A percentile compares a stretch with the other conserved stretches of the same genome.
Conservation (phyloP, 2,797 vertebrate species). For the Anniella stebbinsi region DNA sequence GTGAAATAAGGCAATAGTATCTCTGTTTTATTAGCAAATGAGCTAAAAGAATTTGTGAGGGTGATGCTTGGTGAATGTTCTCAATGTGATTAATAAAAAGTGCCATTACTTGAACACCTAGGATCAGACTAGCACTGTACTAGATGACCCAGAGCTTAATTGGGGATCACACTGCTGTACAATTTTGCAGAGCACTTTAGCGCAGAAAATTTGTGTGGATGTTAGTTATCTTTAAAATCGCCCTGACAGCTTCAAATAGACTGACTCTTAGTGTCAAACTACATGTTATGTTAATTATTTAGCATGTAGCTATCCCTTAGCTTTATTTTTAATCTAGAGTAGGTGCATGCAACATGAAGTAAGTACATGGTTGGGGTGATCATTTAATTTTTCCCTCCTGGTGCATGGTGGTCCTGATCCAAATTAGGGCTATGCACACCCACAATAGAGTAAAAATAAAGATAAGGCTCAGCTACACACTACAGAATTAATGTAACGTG, state of each 20-base stretch:
- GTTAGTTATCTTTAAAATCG: neutral
- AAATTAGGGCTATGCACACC: too few species aligned
- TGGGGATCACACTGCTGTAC: neutral
- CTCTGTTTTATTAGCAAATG: constrained; percentile 39
- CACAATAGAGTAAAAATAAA: too few species aligned
- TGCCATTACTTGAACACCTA: neutral
- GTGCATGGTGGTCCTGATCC: too few species aligned
- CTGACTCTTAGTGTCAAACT: neutral
- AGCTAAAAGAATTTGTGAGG: constrained; percentile 11
- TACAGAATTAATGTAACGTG: too few species aligned
- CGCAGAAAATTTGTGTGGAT: neutral
- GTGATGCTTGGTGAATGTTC: neutral
- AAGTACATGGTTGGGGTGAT: too few species aligned
- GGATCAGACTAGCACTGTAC: neutral
- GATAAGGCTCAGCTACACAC: too few species aligned
- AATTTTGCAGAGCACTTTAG: neutral
- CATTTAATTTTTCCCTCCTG: too few species aligned
- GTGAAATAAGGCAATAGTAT: constrained; percentile 48
- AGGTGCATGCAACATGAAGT: too few species aligned
- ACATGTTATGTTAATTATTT: too few species aligned
- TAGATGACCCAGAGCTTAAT: neutral
- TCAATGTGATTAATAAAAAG: neutral
- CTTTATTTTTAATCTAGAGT: too few species aligned
- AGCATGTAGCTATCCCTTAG: too few species aligned
- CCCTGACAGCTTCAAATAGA: neutral